Evolutionary conservation across 2,888 invertebrate species (phyloP).

Genomic region (Latrodectus elegans): DNA sequence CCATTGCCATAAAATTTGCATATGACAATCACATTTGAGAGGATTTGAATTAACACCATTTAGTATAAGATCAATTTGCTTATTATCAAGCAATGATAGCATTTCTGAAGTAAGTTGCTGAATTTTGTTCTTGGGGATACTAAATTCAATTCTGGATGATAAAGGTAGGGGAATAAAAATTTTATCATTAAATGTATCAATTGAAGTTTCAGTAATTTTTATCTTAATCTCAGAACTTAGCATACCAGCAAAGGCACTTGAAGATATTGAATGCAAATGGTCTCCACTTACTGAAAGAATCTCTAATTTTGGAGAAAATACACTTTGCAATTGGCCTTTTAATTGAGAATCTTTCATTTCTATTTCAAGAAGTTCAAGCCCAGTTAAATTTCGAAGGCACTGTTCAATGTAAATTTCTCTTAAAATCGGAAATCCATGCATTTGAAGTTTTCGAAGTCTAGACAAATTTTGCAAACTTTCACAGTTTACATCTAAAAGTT

Average conservation of each 20-base stretch:
- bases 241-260: constrained; percentile 86
- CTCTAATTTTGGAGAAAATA: constrained; percentile 85
- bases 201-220: constrained; percentile 86
- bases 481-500: constrained; percentile 86
- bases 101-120: constrained; percentile 86
- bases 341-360: constrained; percentile 90
- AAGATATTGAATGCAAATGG: constrained; percentile 84
- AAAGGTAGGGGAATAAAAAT: constrained; percentile 90
- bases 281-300: constrained; percentile 85
- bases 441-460: constrained; percentile 82
- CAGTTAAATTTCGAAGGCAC: constrained; percentile 83
- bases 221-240: constrained; percentile 82
- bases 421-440: constrained; percentile 85
- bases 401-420: constrained; percentile 86
- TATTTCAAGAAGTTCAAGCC: constrained; percentile 84
- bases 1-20: constrained; percentile 87
- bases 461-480: constrained; percentile 84
- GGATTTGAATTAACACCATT: constrained; percentile 86
- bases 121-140: constrained; percentile 86
- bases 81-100: constrained; percentile 86
- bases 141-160: constrained; percentile 86
- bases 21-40: constrained; percentile 89
- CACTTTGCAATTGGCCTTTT: constrained; percentile 82
- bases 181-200: constrained; percentile 85
- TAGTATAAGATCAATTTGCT: constrained; percentile 82